Evolutionary conservation across 37 sponge, comb jelly and placozoan species (phyloP).

Genomic region (Mnemiopsis leidyi): DNA sequence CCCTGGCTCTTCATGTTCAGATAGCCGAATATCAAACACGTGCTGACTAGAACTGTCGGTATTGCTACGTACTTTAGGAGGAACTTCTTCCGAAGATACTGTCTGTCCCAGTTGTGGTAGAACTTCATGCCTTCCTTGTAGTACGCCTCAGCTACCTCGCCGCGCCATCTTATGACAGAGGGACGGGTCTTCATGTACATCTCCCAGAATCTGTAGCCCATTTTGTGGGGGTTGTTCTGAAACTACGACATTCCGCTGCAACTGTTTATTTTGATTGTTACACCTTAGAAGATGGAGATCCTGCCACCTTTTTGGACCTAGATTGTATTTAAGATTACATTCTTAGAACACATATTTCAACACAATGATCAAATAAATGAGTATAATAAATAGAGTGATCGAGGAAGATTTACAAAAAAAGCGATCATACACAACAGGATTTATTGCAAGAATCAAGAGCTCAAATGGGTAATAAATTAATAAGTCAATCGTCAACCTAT

Average conservation of each 20-base stretch:
- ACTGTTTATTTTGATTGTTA: background rate
- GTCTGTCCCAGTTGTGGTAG: background rate
- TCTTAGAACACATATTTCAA: no score
- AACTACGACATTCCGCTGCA: background rate
- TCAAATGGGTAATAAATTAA: no score
- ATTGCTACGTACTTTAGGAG: background rate
- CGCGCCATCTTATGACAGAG: constrained; percentile 8
- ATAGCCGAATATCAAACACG: background rate
- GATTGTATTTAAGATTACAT: no score
- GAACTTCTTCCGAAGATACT: background rate
- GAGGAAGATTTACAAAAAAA: no score
- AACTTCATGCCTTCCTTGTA: background rate
- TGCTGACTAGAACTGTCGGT: no score
- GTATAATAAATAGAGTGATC: no score
- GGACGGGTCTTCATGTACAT: background rate
- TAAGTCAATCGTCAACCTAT: no score
- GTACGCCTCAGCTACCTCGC: background rate
- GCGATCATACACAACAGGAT: no score
- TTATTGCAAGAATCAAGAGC: no score
- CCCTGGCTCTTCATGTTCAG: constrained; percentile 6
- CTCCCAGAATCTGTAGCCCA: constrained; percentile 55
- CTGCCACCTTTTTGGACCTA: no score
- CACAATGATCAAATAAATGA: no score
- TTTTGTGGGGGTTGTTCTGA: background rate
- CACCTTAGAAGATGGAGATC: no score